Evolutionary conservation across 2,888 invertebrate genomes (phyloP).

Genomic region (Drosophila lutescens): DNA sequence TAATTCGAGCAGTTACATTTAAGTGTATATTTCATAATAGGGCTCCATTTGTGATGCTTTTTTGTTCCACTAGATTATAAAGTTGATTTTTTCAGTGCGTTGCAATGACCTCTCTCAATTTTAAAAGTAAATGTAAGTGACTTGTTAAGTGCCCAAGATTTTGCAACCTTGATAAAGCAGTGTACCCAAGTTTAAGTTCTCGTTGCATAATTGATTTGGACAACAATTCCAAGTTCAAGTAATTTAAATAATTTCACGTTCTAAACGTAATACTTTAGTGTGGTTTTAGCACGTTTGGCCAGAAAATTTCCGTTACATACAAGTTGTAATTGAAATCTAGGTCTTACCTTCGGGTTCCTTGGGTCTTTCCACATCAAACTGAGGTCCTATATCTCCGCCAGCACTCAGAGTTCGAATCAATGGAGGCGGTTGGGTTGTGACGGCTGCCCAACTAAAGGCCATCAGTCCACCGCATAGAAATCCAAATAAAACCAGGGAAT

Average conservation of each 20-base stretch:
- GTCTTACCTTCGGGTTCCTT: constrained; percentile 63
- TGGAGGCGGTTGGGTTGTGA: constrained; percentile 68
- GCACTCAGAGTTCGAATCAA: constrained; percentile 67
- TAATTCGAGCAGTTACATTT: not conserved
- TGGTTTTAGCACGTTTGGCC: constrained; percentile 15
- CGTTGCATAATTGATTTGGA: constrained; percentile 15
- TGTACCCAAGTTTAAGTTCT: not conserved
- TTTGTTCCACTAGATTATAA: not conserved
- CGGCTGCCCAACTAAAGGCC: constrained; percentile 48
- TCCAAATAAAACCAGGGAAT: constrained; percentile 24
- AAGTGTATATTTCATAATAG: not conserved
- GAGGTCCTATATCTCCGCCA: constrained; percentile 73
- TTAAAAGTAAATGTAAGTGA: not conserved
- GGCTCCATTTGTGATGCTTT: not conserved
- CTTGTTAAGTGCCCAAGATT: not conserved
- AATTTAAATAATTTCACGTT: constrained; percentile 40
- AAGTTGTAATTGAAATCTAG: not conserved
- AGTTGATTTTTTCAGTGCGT: not conserved
- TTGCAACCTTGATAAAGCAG: not conserved
- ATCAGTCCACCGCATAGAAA: constrained; percentile 17
- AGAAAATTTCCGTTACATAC: not conserved
- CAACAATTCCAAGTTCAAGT: constrained; percentile 22
- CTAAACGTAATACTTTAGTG: constrained; percentile 4
- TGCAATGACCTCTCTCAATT: not conserved
- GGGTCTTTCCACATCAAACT: constrained; percentile 48